Evolutionary conservation across 2,797 vertebrate species (phyloP).

Genomic region (Paramormyrops hopkinsi): DNA sequence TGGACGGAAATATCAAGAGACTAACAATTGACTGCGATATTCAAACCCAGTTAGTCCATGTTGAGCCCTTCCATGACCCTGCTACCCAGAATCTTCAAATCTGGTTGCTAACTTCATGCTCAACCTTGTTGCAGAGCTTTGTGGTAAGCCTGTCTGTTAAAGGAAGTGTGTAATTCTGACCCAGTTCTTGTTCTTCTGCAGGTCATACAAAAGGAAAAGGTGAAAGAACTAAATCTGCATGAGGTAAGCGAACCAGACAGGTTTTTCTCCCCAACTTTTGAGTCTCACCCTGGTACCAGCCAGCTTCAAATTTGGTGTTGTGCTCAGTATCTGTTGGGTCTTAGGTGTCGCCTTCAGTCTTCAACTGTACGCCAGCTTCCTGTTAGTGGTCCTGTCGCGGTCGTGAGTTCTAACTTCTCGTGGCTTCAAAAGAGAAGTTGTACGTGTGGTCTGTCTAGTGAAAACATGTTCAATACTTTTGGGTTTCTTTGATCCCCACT

Average conservation of each 20-base stretch:
- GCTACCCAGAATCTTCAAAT: background rate
- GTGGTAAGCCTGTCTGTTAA: background rate
- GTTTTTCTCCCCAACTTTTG: background rate
- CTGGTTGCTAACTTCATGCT: too few relatives aligned
- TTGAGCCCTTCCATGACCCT: background rate
- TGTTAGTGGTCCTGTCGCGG: background rate
- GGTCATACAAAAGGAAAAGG: conserved; percentile 99
- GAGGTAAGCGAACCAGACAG: conserved; percentile 77
- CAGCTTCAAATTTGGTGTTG: background rate
- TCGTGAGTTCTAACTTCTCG: background rate
- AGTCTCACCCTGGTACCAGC: background rate
- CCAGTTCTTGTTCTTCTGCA: conserved; percentile 52
- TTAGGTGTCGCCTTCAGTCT: background rate
- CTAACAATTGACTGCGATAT: background rate
- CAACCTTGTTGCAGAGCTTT: background rate
- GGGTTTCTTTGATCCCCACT: background rate
- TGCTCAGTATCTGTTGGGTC: background rate
- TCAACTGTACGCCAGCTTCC: background rate
- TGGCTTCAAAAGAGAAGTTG: background rate
- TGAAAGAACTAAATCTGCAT: conserved; percentile 96
- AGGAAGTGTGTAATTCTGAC: background rate
- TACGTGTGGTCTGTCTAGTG: background rate
- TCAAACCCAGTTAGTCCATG: background rate
- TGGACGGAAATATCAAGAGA: background rate
- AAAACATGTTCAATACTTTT: background rate